Base-by-base conservation (phyloP, 2,888 invertebrate genomes). In the Busseola fusca region DNA sequence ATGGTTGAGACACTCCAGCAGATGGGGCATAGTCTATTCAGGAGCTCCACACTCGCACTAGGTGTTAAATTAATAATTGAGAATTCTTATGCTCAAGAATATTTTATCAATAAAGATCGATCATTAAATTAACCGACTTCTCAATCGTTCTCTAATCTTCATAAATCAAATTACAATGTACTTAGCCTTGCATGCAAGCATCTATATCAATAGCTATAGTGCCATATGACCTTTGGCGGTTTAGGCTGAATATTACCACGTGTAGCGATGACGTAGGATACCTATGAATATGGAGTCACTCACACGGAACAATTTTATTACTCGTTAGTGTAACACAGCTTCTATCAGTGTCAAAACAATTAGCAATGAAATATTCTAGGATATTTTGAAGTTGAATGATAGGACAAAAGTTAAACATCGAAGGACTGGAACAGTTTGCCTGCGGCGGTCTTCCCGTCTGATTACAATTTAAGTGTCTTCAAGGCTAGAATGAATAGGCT, bases 261-360 rank as follows among this genome's bases (percentile, higher is more conserved):
- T 76, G 76, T 48, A 69, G 9, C 25, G 14, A 12, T 45, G 72
- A 74, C 54, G 54, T 56, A 5, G 3, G 12, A 6, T 34, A 69
- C 12, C 16, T 71, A 21, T 64, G 21, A 34, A 59, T 64, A 34
- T 14, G 27, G n/a, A 57, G 25, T 52, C 48, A 52, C 12, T 62
- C 34, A 37, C 12, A 69, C 42, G n/a, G 7, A 21, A 45, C 21
- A 21, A 34, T 60, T 76, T 69, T 76, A 57, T 69, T 42, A 50
- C 34, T 56, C 12, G 18, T 57, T 12, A 27, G 60, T 77, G 25
- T 59, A 48, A 60, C 34, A 37, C 12, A 9, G 27, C n/a, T 40
- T 69, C 34, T 42, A 14, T 40, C 34, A 18, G 1, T 37, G 16
- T 6, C 9, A 12, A 14, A 40, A 56, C 16, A 48, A 27, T 30